Conservation (phyloP, 1,140 invertebrate genomes). For the Batillaria attramentaria region DNA sequence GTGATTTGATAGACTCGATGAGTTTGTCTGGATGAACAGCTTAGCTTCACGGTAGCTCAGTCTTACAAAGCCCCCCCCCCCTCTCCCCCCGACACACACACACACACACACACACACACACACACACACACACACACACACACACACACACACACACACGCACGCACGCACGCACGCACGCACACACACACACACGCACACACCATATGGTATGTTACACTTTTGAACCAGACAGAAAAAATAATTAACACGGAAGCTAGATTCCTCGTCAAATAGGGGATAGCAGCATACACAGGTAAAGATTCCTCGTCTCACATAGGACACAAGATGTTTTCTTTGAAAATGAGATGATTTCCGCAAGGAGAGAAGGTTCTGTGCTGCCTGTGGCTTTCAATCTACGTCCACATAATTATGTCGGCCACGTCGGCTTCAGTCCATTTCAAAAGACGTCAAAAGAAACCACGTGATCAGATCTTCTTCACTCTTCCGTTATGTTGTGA, state of each 20-base stretch:
- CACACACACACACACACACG: constrained; percentile 28
- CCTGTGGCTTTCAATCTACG: not conserved
- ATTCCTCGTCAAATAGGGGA: no score
- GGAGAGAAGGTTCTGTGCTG: not conserved
- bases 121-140: constrained; percentile 17
- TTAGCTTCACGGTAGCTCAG: constrained; percentile 17
- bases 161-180: constrained; percentile 27
- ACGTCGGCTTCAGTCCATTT: no score
- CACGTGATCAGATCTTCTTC: no score
- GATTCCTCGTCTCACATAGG: no score
- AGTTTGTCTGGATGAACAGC: not conserved
- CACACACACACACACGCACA: constrained; percentile 24
- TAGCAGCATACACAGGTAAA: no score
- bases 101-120: not conserved
- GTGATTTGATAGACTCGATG: not conserved
- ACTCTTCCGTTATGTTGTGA: no score
- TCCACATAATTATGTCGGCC: no score
- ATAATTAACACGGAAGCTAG: no score
- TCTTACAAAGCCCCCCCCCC: not conserved
- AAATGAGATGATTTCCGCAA: not conserved
- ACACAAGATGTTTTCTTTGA: no score
- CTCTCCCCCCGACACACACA: not conserved
- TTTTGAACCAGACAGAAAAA: no score
- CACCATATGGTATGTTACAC: constrained; percentile 10
- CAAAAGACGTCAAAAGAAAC: no score